Percentiles rank a stretch among this genome's conserved stretches.
phyloP scores from a whole-genome alignment of 2,113 vertebrate genomes.

The Thalassarche chlororhynchos region DNA sequence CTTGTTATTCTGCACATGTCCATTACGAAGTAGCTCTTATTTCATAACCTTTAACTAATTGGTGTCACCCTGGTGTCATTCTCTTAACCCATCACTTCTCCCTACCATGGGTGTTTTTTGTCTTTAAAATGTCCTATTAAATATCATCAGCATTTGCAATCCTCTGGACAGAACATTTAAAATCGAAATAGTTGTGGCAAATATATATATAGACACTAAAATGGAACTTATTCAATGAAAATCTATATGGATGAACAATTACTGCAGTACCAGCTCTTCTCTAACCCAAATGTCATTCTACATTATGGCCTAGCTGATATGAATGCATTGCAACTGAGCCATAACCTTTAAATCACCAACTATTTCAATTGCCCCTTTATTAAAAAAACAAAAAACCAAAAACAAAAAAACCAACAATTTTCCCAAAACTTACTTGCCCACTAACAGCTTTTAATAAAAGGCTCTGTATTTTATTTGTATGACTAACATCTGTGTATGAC shows the following conservation, averaged over 20 bases:
- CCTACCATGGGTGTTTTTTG: neutral
- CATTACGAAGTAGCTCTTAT: neutral
- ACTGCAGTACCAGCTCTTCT: neutral
- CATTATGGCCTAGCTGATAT: neutral
- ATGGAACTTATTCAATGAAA: slow-evolving; percentile 3
- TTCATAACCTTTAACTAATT: neutral
- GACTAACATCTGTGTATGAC: neutral
- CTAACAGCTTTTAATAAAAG: neutral
- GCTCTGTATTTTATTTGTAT: neutral
- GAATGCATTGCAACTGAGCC: neutral
- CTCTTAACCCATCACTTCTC: neutral
- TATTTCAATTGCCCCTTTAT: neutral
- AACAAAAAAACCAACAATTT: neutral
- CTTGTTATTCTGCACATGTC: neutral
- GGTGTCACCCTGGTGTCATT: neutral
- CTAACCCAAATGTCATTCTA: slow-evolving; percentile 9
- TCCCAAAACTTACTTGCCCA: neutral
- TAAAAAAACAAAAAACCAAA: no score
- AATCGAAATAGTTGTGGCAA: neutral
- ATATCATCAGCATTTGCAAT: neutral
- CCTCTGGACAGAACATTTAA: neutral
- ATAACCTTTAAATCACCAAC: neutral
- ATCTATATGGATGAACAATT: slow-evolving; percentile 20
- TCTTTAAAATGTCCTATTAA: neutral
- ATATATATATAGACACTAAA: neutral